Conservation (phyloP, 2,888 invertebrate genomes). For the Epinotia demarniana region DNA sequence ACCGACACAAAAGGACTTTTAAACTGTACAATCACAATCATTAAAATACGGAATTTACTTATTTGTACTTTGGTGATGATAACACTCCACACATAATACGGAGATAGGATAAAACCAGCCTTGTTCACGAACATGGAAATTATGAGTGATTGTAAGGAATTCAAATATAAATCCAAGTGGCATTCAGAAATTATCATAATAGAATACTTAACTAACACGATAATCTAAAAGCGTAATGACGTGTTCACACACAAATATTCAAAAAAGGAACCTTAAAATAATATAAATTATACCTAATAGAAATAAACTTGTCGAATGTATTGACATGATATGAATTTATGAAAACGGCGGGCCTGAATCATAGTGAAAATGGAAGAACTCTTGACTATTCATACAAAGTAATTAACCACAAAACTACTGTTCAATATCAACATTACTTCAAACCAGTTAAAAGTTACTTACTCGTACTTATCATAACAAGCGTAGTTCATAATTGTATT, state of each 20-base stretch:
- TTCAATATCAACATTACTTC: constrained; percentile 2
- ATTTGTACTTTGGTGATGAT: constrained; percentile 25
- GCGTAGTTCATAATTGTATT: constrained; percentile 4
- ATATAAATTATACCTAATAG: constrained; percentile 40
- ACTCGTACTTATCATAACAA: constrained; percentile 2
- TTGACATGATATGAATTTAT: constrained; percentile 25
- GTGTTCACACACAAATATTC: constrained; percentile 42
- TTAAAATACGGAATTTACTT: constrained; percentile 1
- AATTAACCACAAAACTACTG: constrained; percentile 15
- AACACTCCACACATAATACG: background rate
- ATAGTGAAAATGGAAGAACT: constrained; percentile 29
- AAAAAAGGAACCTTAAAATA: constrained; percentile 30
- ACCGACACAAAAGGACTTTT: background rate
- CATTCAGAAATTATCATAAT: constrained; percentile 16
- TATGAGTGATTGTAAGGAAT: constrained; percentile 10
- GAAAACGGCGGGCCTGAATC: constrained; percentile 8
- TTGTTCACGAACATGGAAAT: background rate
- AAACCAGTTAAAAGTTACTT: constrained; percentile 1
- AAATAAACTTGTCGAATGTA: constrained; percentile 28
- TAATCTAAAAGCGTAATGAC: constrained; percentile 41
- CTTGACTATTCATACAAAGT: constrained; percentile 18
- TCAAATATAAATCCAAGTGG: background rate
- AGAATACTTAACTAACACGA: constrained; percentile 41
- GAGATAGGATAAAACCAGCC: background rate
- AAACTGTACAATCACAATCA: constrained; percentile 6